These are phyloP conservation scores for Atta cephalotes DNA, from an alignment of 1,140 invertebrate genomes.

Conservation along the genomic window DNA sequence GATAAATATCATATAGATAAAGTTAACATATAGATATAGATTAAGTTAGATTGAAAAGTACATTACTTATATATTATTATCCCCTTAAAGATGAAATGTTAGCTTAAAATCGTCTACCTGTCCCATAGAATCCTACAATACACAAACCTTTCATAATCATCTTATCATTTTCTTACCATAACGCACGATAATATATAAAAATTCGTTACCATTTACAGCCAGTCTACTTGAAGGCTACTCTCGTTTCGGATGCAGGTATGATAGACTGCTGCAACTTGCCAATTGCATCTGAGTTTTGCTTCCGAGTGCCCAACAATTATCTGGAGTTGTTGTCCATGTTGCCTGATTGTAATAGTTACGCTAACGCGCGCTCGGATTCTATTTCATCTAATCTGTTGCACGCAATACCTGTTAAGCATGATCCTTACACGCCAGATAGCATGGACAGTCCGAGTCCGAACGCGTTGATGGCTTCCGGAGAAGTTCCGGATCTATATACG, in stretches of 20 bases:
- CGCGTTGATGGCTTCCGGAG: conserved; percentile 76
- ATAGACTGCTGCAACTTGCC: conserved; percentile 88
- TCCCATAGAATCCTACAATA: conserved; percentile 59
- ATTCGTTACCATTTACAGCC: conserved; percentile 89
- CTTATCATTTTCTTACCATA: conserved; percentile 45
- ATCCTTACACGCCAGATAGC: conserved; percentile 93
- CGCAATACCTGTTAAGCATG: conserved; percentile 87
- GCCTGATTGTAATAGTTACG: conserved; percentile 82
- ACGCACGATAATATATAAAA: conserved; percentile 72
- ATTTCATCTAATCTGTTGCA: conserved; percentile 86
- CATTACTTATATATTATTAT: conserved; percentile 34
- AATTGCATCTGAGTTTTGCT: conserved; percentile 85
- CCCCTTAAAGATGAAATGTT: conserved; percentile 48
- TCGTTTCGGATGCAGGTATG: conserved; percentile 92
- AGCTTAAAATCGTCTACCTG: conserved; percentile 47
- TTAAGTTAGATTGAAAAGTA: conserved; percentile 50
- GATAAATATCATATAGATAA: background rate
- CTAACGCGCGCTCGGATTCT: conserved; percentile 75
- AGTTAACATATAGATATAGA: background rate
- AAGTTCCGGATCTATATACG: conserved; percentile 73
- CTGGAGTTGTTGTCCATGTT: conserved; percentile 84
- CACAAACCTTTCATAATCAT: conserved; percentile 29
- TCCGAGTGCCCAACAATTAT: conserved; percentile 86
- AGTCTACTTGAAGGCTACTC: conserved; percentile 91
- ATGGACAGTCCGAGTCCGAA: conserved; percentile 91